A percentile compares a stretch with the other conserved stretches of the same genome.
Conservation (phyloP, 1,140 invertebrate genomes). For the Zaprionus ornatus region DNA sequence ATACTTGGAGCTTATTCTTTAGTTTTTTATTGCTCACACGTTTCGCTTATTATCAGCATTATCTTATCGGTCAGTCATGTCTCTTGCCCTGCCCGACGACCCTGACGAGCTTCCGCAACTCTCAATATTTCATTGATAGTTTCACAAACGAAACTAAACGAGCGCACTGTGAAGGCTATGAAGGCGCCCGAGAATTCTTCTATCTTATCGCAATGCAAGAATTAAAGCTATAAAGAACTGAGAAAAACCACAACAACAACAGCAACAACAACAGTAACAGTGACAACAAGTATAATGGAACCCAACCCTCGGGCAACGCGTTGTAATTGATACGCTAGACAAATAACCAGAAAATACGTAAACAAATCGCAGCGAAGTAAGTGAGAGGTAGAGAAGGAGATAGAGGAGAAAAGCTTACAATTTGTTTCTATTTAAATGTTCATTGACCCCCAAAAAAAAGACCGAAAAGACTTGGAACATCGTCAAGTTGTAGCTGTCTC, state of each 20-base stretch:
- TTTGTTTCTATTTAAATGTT: constrained; percentile 70
- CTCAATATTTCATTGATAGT: constrained; percentile 38
- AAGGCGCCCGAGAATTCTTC: background rate
- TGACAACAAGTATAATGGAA: background rate
- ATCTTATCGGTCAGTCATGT: constrained; percentile 41
- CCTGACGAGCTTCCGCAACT: constrained; percentile 25
- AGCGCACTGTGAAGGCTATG: background rate
- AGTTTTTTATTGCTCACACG: background rate
- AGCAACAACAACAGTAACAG: constrained; percentile 1
- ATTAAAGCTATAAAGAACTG: background rate
- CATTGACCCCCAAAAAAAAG: constrained; percentile 53
- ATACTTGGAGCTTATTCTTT: background rate
- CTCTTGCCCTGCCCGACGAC: constrained; percentile 4
- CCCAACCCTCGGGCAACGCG: background rate
- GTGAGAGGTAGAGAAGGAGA: background rate
- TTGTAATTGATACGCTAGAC: constrained; percentile 49
- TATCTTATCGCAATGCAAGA: constrained; percentile 34
- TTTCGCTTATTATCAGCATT: constrained; percentile 23
- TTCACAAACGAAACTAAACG: background rate
- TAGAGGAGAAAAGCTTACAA: constrained; percentile 57
- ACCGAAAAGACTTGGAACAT: constrained; percentile 15
- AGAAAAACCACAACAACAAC: constrained; percentile 8
- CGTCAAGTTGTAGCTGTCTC: constrained; percentile 3
- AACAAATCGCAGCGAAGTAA: constrained; percentile 35
- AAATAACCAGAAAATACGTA: constrained; percentile 45